Percentiles rank a stretch among this genome's conserved stretches.
phyloP scores from a whole-genome alignment of 2,113 vertebrate species.

The Benthochromis sp. region DNA sequence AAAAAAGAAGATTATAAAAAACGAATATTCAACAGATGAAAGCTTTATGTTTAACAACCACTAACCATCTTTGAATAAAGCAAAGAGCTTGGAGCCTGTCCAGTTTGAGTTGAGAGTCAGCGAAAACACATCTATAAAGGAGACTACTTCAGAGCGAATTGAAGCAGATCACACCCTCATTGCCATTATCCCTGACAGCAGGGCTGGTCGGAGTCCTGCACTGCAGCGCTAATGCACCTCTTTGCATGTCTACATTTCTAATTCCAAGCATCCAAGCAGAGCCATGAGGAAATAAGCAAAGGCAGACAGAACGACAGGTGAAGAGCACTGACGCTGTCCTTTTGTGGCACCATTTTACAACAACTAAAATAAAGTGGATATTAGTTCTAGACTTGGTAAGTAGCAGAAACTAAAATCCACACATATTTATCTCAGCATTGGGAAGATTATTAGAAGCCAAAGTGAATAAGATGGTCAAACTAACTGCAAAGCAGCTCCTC shows the following conservation, averaged over 20 bases:
- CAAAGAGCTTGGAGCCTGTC: background rate
- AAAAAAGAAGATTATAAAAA: background rate
- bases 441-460: background rate
- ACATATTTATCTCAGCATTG: background rate
- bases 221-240: background rate
- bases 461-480: background rate
- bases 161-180: background rate
- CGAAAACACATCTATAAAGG: background rate
- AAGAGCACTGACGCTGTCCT: background rate
- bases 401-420: background rate
- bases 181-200: background rate
- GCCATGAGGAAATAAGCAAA: background rate
- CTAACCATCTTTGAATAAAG: background rate
- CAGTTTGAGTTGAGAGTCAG: background rate
- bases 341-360: slow-evolving; percentile 12
- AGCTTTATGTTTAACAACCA: background rate
- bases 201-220: background rate
- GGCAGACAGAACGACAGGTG: background rate
- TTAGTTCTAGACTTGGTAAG: background rate
- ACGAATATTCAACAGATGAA: background rate
- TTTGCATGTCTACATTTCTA: background rate
- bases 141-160: background rate
- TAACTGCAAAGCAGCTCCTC: background rate
- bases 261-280: background rate
- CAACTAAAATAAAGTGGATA: background rate